Evolutionary conservation across 2,888 invertebrate species (phyloP).

Genomic region (Rapana venosa): DNA sequence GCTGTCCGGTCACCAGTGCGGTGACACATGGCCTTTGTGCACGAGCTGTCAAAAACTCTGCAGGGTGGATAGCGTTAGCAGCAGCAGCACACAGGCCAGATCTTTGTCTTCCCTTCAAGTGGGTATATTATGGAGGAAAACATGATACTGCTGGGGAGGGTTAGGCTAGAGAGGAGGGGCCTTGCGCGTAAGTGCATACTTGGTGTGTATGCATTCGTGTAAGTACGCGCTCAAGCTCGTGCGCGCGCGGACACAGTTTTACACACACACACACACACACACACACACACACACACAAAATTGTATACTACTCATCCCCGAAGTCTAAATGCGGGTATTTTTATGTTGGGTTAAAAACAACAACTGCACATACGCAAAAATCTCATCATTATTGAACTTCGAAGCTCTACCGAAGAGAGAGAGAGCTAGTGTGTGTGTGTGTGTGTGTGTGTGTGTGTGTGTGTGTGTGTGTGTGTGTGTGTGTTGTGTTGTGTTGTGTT

Average conservation of each 20-base stretch:
- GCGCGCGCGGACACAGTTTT: background rate
- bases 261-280: too few species aligned
- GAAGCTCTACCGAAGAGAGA: background rate
- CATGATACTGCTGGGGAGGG: background rate
- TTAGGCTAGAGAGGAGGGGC: background rate
- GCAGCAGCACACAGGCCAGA: too few species aligned
- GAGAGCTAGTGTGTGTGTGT: background rate
- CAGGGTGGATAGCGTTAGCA: too few species aligned
- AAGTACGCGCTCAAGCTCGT: background rate
- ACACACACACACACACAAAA: too few species aligned
- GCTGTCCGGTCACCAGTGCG: background rate
- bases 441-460: background rate
- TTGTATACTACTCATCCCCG: too few species aligned
- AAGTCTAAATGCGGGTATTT: too few species aligned
- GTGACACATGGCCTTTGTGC: background rate
- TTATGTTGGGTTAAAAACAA: too few species aligned
- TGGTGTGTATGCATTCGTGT: background rate
- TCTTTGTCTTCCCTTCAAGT: too few species aligned
- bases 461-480: background rate
- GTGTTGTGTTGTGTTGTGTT: background rate
- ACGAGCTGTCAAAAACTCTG: background rate
- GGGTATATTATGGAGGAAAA: too few species aligned
- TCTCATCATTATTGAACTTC: background rate
- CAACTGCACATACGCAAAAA: too few species aligned
- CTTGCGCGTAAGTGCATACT: background rate